Conservation (phyloP, 2,888 invertebrate species). For the Frankliniella intonsa region DNA sequence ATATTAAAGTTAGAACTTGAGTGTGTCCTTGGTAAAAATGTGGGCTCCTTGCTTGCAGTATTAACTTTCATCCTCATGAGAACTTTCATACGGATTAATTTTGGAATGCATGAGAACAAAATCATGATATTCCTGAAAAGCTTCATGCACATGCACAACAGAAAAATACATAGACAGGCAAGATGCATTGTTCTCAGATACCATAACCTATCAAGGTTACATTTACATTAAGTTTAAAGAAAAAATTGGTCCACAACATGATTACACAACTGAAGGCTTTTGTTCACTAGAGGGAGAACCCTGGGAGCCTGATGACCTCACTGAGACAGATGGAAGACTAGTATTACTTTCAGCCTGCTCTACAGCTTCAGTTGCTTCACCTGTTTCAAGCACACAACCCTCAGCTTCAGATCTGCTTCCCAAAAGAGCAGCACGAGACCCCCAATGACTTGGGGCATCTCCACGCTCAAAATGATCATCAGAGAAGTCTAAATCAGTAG, state of each 20-base stretch:
- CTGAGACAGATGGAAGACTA: not conserved
- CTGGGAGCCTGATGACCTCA: not conserved
- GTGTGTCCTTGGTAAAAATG: not conserved
- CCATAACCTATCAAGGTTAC: too few species aligned
- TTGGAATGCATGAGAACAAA: not conserved
- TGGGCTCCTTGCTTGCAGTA: not conserved
- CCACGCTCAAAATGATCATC: not conserved
- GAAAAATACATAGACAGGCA: not conserved
- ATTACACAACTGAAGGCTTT: not conserved
- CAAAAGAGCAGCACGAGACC: not conserved
- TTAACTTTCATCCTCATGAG: not conserved
- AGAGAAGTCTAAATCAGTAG: not conserved
- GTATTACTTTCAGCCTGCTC: not conserved
- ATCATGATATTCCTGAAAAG: not conserved
- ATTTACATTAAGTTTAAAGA: not conserved
- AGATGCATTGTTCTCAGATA: not conserved
- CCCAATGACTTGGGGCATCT: not conserved
- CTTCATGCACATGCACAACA: not conserved
- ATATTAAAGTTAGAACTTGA: not conserved
- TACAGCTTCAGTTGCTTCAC: not conserved
- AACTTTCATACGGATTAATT: not conserved
- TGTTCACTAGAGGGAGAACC: not conserved
- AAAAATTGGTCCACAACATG: not conserved
- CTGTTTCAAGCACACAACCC: not conserved
- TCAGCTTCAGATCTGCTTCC: constrained; percentile 1